Evolutionary conservation across 2,797 vertebrate species (phyloP).

Genomic region (Graptemys geographica): DNA sequence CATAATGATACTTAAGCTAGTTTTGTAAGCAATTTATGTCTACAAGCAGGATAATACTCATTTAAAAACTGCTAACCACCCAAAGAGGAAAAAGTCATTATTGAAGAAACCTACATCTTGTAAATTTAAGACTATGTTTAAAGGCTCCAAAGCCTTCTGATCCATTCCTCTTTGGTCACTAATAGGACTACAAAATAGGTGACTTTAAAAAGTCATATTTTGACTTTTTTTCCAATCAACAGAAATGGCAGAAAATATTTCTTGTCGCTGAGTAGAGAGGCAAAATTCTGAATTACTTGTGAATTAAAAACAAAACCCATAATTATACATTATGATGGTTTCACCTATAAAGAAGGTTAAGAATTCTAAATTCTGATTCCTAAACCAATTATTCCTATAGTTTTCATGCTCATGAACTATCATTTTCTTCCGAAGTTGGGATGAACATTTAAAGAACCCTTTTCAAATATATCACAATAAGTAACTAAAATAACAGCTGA

Average conservation of each 20-base stretch:
- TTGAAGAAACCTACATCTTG: not conserved
- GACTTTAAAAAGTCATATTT: not conserved
- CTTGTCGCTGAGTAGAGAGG: not conserved
- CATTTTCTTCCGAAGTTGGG: not conserved
- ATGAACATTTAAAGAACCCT: not conserved
- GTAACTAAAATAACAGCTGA: not conserved
- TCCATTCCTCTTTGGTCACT: not conserved
- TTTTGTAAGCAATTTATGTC: not conserved
- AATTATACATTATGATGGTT: not conserved
- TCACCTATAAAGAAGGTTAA: not conserved
- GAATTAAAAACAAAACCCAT: not conserved
- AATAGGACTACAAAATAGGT: not conserved
- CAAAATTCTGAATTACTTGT: not conserved
- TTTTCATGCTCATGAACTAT: not conserved
- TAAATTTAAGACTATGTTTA: not conserved
- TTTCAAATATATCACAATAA: not conserved
- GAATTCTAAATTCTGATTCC: not conserved
- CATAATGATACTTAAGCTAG: too few species aligned
- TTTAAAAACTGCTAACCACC: not conserved
- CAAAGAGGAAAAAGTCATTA: not conserved
- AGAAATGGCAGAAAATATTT: not conserved
- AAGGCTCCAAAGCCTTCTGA: not conserved
- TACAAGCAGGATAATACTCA: not conserved
- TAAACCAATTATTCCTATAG: not conserved
- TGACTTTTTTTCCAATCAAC: not conserved